These are phyloP conservation scores for Atrichornis clamosus DNA, from an alignment of 2,113 vertebrate species.

Conservation along the genomic window DNA sequence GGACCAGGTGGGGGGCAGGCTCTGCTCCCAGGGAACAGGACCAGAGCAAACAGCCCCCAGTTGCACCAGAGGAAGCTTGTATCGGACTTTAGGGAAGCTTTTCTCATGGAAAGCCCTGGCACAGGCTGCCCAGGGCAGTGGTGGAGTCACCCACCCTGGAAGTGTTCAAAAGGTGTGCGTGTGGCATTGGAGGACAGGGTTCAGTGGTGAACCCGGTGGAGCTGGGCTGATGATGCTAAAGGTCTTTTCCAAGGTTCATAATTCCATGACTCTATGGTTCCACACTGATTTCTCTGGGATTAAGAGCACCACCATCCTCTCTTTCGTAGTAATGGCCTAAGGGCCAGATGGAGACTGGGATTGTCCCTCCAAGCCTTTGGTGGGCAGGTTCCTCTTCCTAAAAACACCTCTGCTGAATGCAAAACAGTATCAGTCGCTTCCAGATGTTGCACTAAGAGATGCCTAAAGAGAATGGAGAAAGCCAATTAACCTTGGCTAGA, in stretches of 20 bases:
- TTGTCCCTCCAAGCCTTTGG: accelerated
- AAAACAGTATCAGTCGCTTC: not conserved
- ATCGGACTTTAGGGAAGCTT: not conserved
- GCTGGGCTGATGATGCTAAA: no score
- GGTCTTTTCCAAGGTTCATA: not conserved
- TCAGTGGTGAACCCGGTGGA: not conserved
- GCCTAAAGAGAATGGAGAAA: not conserved
- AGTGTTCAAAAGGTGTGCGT: accelerated
- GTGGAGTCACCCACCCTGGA: not conserved
- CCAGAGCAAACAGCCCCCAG: not conserved
- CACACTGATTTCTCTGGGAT: not conserved
- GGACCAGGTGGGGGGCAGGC: not conserved
- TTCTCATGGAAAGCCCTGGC: not conserved
- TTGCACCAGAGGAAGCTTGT: not conserved
- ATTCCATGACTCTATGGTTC: not conserved
- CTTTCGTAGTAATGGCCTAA: not conserved
- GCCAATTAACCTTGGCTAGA: not conserved
- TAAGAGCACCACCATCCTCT: not conserved
- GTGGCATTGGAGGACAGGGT: not conserved
- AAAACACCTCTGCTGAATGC: not conserved
- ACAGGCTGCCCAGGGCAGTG: not conserved
- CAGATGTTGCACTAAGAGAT: not conserved
- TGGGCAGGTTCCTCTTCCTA: not conserved
- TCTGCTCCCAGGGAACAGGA: not conserved
- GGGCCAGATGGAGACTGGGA: not conserved